A percentile compares a stretch with the other conserved stretches of the same genome.
Evolutionary conservation across 2,888 invertebrate genomes (phyloP).

Genomic region (Sclerodermus sp.): DNA sequence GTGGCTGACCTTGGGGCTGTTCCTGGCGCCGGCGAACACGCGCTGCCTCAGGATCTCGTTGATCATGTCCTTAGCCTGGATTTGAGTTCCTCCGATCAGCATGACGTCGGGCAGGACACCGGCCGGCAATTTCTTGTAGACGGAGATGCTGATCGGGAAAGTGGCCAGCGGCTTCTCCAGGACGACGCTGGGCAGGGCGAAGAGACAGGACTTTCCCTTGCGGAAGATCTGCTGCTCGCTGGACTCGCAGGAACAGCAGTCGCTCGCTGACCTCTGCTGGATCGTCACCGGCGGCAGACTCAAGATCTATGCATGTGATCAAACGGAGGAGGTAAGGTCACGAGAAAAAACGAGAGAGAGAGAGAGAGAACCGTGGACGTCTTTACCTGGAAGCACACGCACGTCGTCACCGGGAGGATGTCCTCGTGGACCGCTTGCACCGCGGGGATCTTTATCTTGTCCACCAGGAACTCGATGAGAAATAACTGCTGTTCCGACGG

Average conservation of each 20-base stretch:
- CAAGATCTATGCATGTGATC: conserved; percentile 61
- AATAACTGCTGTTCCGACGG: conserved; percentile 54
- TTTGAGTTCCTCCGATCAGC: conserved; percentile 62
- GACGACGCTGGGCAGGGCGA: conserved; percentile 63
- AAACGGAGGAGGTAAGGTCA: too few relatives aligned
- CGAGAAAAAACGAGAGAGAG: too few relatives aligned
- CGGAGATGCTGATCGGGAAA: conserved; percentile 63
- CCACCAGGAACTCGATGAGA: conserved; percentile 67
- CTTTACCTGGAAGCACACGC: conserved; percentile 63
- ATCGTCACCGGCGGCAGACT: conserved; percentile 65
- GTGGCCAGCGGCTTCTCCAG: conserved; percentile 61
- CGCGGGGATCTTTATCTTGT: conserved; percentile 55
- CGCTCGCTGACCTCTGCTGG: conserved; percentile 59
- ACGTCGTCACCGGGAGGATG: conserved; percentile 59
- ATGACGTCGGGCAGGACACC: conserved; percentile 68
- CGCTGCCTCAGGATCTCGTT: conserved; percentile 61
- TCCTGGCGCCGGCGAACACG: conserved; percentile 33
- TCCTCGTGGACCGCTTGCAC: conserved; percentile 46
- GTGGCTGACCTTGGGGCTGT: conserved; percentile 34
- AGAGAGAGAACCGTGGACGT: too few relatives aligned
- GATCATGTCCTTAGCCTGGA: conserved; percentile 66
- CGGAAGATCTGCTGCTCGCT: conserved; percentile 61
- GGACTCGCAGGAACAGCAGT: too few relatives aligned
- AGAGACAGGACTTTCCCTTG: conserved; percentile 71
- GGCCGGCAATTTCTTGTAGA: conserved; percentile 65